Evolutionary conservation across 2,797 vertebrate genomes (phyloP).

Genomic region (Telmatherina bonti): DNA sequence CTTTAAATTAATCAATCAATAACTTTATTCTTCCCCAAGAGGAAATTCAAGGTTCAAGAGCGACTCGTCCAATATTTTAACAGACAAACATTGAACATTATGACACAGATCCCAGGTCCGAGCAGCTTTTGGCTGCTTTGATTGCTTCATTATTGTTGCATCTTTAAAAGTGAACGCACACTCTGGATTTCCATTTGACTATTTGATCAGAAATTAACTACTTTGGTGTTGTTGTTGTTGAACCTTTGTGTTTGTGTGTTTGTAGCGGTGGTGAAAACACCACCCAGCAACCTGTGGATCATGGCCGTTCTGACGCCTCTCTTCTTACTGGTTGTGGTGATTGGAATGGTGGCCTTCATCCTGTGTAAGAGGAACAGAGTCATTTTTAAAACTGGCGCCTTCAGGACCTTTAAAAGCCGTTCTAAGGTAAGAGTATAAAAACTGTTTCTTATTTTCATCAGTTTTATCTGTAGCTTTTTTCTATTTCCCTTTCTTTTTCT

Average conservation of each 20-base stretch:
- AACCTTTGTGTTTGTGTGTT: not conserved
- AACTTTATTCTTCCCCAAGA: no score
- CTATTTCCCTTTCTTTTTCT: not conserved
- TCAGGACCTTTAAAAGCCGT: conserved; percentile 92
- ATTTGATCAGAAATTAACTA: no score
- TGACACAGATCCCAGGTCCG: no score
- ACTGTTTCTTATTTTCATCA: not conserved
- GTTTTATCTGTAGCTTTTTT: not conserved
- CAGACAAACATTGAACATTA: no score
- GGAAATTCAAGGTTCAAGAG: no score
- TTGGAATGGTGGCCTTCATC: conserved; percentile 93
- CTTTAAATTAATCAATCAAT: no score
- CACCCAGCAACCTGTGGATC: conserved; percentile 96
- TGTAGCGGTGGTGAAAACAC: conserved; percentile 94
- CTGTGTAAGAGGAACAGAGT: conserved; percentile 96
- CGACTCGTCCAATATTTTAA: no score
- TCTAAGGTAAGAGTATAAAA: conserved; percentile 86
- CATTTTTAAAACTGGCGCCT: conserved; percentile 93
- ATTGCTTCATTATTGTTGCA: no score
- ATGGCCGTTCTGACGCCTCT: conserved; percentile 95
- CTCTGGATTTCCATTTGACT: no score
- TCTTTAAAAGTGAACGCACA: not conserved
- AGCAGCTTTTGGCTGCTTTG: no score
- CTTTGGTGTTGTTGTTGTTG: no score
- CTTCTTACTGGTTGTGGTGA: conserved; percentile 90